Evolutionary conservation across 2,113 vertebrate species (phyloP), one percentile per base, ranked within the genome.

Genomic region (Pampusana beccarii): DNA sequence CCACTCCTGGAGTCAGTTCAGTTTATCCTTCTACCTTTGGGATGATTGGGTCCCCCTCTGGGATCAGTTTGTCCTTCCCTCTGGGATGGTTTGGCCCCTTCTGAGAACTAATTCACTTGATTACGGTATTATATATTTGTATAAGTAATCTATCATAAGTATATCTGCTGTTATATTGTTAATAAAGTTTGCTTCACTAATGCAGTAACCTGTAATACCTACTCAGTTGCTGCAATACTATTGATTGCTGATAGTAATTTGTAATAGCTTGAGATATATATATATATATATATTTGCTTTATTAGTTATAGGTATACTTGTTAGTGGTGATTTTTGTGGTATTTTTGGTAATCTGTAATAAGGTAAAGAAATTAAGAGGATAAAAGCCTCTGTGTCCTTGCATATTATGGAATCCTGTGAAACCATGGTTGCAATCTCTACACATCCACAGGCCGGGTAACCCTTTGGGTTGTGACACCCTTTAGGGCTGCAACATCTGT

Each of bases 381-480:
- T 42, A n/a, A 33, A 77, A 44, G 12, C 28, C 5, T 84, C 16
- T 31, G 8, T 31, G 23, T 69, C 54, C 12, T 62, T 62, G 10
- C 38, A 26, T 36, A 51, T 67, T 67, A 64, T 2, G 34, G 23
- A 73, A 69, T 69, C 8, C 25, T 74, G 16, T 1, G 4, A 70
- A 78, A 4, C 5, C 24, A 56, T 1, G 4, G 5, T 73, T 29
- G 1, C 1, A 1, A n/a, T 56, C 18, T 61, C 46, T 20, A 46
- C 16, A 29, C 18, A 46, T 61, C 34, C 74, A 44, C 33, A 89
- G 28, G 70, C 13, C 10, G 60, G 10, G 29, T 42, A 62, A 72
- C 5, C 12, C 28, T 67, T 88, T 40, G 70, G 18, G 20, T n/a
- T 31, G 26, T 79, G 33, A 51, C 21, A 70, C 15, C 65, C 25